Base-by-base conservation (phyloP, 2,888 invertebrate genomes). In the Hemaris fuciformis region DNA sequence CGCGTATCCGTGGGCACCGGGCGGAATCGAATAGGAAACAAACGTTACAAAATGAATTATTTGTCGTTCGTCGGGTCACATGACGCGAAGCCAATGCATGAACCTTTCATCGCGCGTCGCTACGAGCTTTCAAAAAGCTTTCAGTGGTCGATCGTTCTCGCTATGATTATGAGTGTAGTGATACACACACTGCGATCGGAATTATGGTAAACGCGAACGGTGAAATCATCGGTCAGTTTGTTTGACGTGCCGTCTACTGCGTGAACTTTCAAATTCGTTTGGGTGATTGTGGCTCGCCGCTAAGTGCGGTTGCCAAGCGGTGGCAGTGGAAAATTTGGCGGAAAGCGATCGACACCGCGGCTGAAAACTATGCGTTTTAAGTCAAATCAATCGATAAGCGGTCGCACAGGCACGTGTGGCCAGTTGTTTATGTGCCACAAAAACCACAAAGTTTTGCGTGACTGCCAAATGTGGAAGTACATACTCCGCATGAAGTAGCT, bases 101-200 rank as follows among this genome's bases (percentile, higher is more conserved):
- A 87, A 85, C 84, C 81, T 87, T 88, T 88, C 87, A 88, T 88
- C 83, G 84, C 78, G 79, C 79, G 82, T 83, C 79, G 81, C 81
- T 83, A 80, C 74, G 82, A 86, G 89, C 89, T 90, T 89, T 90
- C 88, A 89, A 87, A 89, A 90, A 89, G 87, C 89, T 90, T 89
- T 90, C 88, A 88, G 84, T 84, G 84, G 84, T 80, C 82, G 85
- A 89, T 87, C 81, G 84, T 78, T 80, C 75, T 80, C 79, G 80
- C 83, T 81, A 79, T 84, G 85, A 87, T 86, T 84, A 86, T 81
- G 80, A 84, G 77, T 77, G 78, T 80, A 79, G 81, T 82, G 80
- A 84, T 85, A 85, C 77, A 81, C 74, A 75, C 73, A 75, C 73
- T 72, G 73, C 75, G 77, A 82, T 81, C 75, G 75, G 74, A 77